These are phyloP conservation scores for Drosophila repletoides DNA, from an alignment of 1,140 invertebrate genomes.

Conservation along the genomic window DNA sequence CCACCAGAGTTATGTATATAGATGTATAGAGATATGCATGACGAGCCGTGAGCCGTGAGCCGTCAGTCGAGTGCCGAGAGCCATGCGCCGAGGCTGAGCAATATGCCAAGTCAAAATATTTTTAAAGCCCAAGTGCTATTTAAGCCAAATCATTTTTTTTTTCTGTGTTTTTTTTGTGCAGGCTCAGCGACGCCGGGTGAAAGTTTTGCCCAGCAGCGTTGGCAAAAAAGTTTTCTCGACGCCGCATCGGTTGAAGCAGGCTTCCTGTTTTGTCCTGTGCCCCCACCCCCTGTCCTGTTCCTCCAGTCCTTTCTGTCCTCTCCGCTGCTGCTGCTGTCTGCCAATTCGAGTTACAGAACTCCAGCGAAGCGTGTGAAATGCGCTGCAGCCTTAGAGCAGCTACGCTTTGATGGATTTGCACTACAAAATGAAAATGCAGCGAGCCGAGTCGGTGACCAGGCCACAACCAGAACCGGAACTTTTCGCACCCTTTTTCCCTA, in stretches of 20 bases:
- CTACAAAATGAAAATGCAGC: constrained; percentile 42
- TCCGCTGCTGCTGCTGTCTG: constrained; percentile 33
- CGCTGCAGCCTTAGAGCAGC: constrained; percentile 53
- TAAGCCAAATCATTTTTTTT: constrained; percentile 66
- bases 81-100: too few relatives aligned
- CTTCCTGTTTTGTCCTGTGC: constrained; percentile 26
- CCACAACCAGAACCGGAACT: constrained; percentile 17
- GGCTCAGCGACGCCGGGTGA: constrained; percentile 49
- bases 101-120: constrained; percentile 34
- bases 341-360: constrained; percentile 75
- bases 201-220: constrained; percentile 69
- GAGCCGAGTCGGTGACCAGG: constrained; percentile 24
- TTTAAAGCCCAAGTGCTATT: constrained; percentile 57
- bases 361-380: constrained; percentile 73
- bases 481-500: constrained; percentile 22
- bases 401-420: constrained; percentile 66
- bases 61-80: too few relatives aligned
- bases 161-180: constrained; percentile 73
- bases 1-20: not conserved
- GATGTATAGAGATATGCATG: not conserved
- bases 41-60: not conserved
- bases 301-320: constrained; percentile 15
- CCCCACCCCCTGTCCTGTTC: not conserved
- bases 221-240: constrained; percentile 61
- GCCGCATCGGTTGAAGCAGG: constrained; percentile 12